These are phyloP conservation scores for Todus mexicanus DNA, from an alignment of 2,797 vertebrate genomes.

Conservation along the genomic window DNA sequence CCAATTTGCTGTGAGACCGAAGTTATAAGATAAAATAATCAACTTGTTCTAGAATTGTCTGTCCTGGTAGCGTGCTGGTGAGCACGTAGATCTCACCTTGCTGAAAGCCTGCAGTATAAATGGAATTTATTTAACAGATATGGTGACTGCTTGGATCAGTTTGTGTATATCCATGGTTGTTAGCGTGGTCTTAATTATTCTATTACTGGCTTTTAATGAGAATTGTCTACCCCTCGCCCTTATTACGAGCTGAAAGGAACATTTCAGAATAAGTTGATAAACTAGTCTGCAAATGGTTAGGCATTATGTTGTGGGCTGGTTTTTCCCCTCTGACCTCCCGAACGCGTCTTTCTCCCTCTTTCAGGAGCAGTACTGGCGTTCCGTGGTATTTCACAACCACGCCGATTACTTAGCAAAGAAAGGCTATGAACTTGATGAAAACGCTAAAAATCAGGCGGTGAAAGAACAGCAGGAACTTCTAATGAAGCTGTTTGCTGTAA, in stretches of 20 bases:
- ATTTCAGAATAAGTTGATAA: background rate
- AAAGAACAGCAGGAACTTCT: constrained; percentile 94
- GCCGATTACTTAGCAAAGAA: constrained; percentile 85
- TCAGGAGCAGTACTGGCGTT: constrained; percentile 95
- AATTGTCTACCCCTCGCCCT: background rate
- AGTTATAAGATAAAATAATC: background rate
- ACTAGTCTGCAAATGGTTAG: background rate
- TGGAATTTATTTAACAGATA: background rate
- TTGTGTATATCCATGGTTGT: background rate
- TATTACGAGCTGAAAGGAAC: background rate
- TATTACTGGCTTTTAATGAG: background rate
- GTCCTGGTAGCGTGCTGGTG: background rate
- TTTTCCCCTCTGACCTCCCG: background rate
- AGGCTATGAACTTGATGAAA: constrained; percentile 88
- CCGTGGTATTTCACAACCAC: constrained; percentile 86
- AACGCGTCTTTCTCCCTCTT: background rate
- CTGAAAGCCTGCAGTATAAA: background rate
- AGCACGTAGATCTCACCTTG: background rate
- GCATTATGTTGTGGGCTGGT: background rate
- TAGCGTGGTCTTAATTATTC: background rate
- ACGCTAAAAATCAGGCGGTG: constrained; percentile 74
- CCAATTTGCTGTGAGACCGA: background rate
- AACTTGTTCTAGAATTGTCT: background rate
- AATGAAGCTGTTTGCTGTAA: constrained; percentile 98
- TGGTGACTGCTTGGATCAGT: background rate